A percentile compares a stretch with the other conserved stretches of the same genome.
Conservation (phyloP, 2,113 vertebrate species). For the Haliaeetus leucogaster region DNA sequence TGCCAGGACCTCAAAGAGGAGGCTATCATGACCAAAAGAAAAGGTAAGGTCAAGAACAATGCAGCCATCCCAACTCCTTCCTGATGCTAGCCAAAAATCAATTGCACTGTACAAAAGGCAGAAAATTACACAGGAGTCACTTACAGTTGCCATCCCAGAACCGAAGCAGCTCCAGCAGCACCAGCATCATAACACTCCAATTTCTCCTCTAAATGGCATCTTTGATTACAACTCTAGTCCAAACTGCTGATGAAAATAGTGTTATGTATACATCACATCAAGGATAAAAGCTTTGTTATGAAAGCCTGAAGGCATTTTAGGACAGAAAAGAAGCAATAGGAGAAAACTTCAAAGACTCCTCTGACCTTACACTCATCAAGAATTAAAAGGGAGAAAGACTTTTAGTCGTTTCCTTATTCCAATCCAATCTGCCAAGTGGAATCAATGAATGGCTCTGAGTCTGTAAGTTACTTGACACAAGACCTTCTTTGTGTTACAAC, state of each 20-base stretch:
- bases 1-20: background rate
- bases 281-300: background rate
- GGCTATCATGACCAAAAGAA: background rate
- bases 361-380: background rate
- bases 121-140: background rate
- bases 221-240: background rate
- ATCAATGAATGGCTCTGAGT: background rate
- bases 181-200: background rate
- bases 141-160: background rate
- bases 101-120: background rate
- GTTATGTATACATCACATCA: background rate
- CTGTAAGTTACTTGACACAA: background rate
- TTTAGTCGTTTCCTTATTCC: background rate
- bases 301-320: background rate
- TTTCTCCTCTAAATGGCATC: background rate
- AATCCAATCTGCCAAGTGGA: background rate
- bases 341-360: background rate
- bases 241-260: background rate
- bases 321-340: background rate
- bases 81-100: background rate
- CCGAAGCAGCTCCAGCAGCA: background rate
- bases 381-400: background rate
- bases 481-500: background rate
- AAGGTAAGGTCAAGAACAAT: background rate
- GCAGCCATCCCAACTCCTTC: background rate